Percentiles rank a stretch among this genome's conserved stretches.
Conservation (phyloP, 2,797 vertebrate species). For the Neomorphus geoffroyi region DNA sequence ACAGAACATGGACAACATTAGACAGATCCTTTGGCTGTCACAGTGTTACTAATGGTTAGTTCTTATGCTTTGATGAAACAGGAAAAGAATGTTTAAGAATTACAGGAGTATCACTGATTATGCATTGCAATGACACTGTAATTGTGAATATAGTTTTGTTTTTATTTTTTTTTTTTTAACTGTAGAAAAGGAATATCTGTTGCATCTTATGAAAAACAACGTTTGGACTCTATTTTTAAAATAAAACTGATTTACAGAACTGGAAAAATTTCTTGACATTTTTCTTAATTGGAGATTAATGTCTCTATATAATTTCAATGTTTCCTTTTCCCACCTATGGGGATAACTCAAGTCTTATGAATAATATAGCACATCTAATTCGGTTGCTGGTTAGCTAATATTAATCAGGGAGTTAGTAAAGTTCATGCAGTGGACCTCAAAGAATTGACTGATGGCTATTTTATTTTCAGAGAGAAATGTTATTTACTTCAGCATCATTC, state of each 20-base stretch:
- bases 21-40: conserved; percentile 8
- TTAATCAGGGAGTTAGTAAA: not conserved
- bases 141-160: not conserved
- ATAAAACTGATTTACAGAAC: conserved; percentile 59
- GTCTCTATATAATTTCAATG: not conserved
- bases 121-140: conserved; percentile 9
- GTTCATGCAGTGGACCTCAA: not conserved
- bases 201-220: conserved; percentile 64
- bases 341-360: not conserved
- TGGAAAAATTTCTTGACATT: not conserved
- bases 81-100: conserved; percentile 14
- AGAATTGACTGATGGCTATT: not conserved
- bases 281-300: conserved; percentile 15
- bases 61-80: conserved; percentile 3
- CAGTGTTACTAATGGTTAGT: not conserved
- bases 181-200: conserved; percentile 41
- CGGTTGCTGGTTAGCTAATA: not conserved
- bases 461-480: not conserved
- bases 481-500: not conserved
- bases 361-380: not conserved
- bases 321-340: not conserved
- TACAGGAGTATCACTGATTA: conserved; percentile 25
- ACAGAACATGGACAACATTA: conserved; percentile 4
- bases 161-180: not conserved
- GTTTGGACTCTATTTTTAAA: conserved; percentile 72